Conservation (phyloP, 1,140 invertebrate species). For the Lineus longissimus region DNA sequence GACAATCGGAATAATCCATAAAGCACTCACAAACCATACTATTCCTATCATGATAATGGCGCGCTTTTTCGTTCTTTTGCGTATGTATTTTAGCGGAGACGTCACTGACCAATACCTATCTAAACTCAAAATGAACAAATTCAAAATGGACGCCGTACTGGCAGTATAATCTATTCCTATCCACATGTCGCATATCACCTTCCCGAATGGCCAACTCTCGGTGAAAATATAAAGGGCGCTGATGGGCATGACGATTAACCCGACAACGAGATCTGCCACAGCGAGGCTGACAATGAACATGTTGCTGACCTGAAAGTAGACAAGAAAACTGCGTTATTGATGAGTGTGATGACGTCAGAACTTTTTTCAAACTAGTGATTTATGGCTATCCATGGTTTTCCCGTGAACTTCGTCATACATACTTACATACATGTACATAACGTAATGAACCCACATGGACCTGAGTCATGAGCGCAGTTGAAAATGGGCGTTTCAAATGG, state of each 20-base stretch:
- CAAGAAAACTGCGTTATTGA: too few relatives aligned
- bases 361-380: too few relatives aligned
- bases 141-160: conserved; percentile 64
- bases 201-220: conserved; percentile 60
- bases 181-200: conserved; percentile 56
- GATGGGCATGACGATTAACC: conserved; percentile 64
- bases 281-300: conserved; percentile 66
- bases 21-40: conserved; percentile 57
- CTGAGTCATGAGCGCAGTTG: too few relatives aligned
- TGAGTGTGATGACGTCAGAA: too few relatives aligned
- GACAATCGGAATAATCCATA: conserved; percentile 59
- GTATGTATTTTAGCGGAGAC: conserved; percentile 61
- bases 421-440: too few relatives aligned
- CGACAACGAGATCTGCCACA: conserved; percentile 64
- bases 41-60: conserved; percentile 57
- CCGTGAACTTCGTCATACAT: too few relatives aligned
- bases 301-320: conserved; percentile 60
- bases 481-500: too few relatives aligned
- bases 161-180: conserved; percentile 62
- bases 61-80: conserved; percentile 60
- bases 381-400: too few relatives aligned
- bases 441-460: too few relatives aligned
- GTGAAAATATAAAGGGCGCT: conserved; percentile 63
- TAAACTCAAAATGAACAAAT: conserved; percentile 59
- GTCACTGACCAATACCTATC: conserved; percentile 59